Conservation (phyloP, 2,888 invertebrate species). For the Drymonia ruficornis region DNA sequence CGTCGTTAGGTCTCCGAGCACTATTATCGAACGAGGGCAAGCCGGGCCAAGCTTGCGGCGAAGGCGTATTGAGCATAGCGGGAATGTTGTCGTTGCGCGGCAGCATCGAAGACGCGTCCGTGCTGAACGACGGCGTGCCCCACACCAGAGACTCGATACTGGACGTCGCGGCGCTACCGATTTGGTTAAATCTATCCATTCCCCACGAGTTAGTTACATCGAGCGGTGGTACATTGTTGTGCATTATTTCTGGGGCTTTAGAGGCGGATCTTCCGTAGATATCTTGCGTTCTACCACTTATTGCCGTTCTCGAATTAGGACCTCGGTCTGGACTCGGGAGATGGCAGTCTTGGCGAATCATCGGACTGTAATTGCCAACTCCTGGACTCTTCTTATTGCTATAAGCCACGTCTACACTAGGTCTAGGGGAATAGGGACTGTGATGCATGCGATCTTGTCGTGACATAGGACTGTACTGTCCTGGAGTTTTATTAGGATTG, state of each 20-base stretch:
- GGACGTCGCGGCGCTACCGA: conserved; percentile 47
- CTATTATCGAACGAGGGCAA: conserved; percentile 63
- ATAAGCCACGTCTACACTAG: conserved; percentile 67
- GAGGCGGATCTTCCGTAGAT: conserved; percentile 57
- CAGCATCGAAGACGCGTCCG: conserved; percentile 45
- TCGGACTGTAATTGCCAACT: conserved; percentile 73
- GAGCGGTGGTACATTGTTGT: conserved; percentile 50
- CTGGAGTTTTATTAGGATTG: conserved; percentile 69
- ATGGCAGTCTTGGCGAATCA: conserved; percentile 73
- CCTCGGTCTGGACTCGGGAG: conserved; percentile 70
- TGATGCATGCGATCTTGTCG: conserved; percentile 72
- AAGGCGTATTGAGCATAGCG: conserved; percentile 63
- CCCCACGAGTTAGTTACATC: conserved; percentile 67
- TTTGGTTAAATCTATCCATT: conserved; percentile 60
- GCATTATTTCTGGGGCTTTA: conserved; percentile 61
- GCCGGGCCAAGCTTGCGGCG: conserved; percentile 65
- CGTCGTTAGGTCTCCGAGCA: conserved; percentile 54
- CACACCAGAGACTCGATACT: conserved; percentile 69
- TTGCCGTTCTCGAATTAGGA: conserved; percentile 48
- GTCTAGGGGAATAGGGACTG: conserved; percentile 75
- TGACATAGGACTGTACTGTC: conserved; percentile 78
- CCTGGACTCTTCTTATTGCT: conserved; percentile 74
- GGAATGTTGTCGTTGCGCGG: conserved; percentile 57
- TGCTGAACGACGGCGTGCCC: conserved; percentile 55
- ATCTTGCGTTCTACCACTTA: conserved; percentile 56